Conservation (phyloP, 2,888 invertebrate genomes). For the Andrena hattorfiana region DNA sequence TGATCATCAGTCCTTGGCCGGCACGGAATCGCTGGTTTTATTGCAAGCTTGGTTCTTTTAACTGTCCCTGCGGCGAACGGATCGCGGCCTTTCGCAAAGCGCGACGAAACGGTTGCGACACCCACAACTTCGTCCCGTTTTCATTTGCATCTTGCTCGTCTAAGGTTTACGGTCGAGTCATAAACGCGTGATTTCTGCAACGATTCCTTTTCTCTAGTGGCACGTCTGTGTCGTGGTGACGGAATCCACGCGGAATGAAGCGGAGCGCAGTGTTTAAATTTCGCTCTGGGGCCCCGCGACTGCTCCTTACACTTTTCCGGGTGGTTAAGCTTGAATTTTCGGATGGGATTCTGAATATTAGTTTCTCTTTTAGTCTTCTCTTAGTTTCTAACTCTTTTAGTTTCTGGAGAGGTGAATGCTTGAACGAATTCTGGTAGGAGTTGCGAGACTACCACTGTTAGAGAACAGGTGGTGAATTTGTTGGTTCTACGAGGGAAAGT, state of each 20-base stretch:
- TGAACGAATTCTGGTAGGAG: too few species aligned
- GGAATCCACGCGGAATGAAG: neutral
- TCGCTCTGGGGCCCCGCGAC: constrained; percentile 18
- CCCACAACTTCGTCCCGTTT: neutral
- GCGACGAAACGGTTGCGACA: constrained; percentile 2
- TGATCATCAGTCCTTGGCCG: constrained; percentile 10
- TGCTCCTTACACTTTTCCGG: neutral
- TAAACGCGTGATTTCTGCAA: constrained; percentile 2
- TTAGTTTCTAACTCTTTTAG: too few species aligned
- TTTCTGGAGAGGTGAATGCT: too few species aligned
- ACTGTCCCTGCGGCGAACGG: constrained; percentile 1
- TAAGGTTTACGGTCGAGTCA: constrained; percentile 3
- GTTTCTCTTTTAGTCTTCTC: too few species aligned
- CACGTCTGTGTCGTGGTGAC: neutral
- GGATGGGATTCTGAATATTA: too few species aligned
- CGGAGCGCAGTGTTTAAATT: neutral
- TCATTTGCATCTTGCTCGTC: constrained; percentile 1
- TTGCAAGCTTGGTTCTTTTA: neutral
- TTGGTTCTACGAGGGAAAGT: neutral
- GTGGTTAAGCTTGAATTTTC: neutral
- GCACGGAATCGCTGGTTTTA: neutral
- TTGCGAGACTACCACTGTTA: too few species aligned
- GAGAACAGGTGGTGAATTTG: neutral
- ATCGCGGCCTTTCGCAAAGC: constrained; percentile 5
- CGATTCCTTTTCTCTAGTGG: neutral